A percentile compares a stretch with the other conserved stretches of the same genome.
Conservation (phyloP, 2,797 vertebrate genomes). For the Labeo calbasu region DNA sequence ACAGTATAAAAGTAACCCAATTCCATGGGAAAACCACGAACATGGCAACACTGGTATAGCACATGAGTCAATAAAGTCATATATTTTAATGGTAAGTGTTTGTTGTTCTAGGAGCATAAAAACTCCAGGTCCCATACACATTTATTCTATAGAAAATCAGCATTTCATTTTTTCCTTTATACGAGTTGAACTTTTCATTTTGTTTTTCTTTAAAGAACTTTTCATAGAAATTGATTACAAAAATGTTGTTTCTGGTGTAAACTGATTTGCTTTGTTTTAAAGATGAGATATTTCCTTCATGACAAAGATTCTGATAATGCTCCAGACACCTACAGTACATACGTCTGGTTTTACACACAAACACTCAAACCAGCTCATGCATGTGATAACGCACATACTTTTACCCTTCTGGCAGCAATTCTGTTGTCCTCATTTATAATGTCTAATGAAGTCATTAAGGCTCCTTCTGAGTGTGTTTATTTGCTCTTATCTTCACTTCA, state of each 20-base stretch:
- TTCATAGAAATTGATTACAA: neutral
- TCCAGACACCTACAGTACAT: neutral
- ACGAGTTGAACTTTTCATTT: neutral
- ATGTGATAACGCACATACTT: conserved; percentile 6
- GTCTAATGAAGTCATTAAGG: conserved; percentile 53
- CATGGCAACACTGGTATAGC: neutral
- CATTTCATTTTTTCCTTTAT: neutral
- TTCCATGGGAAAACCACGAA: neutral
- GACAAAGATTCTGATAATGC: neutral
- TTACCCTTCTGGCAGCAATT: conserved; percentile 5
- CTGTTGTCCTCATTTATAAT: conserved; percentile 40
- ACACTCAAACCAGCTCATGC: neutral
- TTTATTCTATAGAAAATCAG: neutral
- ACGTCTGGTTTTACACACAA: neutral
- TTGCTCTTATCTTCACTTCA: conserved; percentile 45
- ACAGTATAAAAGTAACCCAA: neutral
- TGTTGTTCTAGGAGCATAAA: neutral
- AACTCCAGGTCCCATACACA: neutral
- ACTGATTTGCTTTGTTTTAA: neutral
- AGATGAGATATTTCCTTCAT: neutral
- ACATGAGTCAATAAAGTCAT: neutral
- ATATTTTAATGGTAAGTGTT: neutral
- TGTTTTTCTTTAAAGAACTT: neutral
- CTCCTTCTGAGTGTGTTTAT: conserved; percentile 41
- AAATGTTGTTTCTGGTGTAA: neutral